Conservation (phyloP, 2,797 vertebrate genomes). For the Anguilla megastoma region DNA sequence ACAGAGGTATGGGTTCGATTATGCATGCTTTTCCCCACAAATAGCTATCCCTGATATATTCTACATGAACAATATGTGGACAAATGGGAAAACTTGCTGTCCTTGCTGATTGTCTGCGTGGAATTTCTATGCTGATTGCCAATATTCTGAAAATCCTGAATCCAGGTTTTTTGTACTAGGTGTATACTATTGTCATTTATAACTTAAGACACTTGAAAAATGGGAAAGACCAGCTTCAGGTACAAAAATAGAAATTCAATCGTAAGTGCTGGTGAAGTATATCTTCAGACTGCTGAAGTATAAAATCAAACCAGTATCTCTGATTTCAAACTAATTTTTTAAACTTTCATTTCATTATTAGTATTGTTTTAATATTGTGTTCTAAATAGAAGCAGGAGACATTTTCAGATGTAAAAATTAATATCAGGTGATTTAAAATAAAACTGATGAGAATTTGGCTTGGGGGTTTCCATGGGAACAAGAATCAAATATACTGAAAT, state of each 20-base stretch:
- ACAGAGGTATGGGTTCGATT: background rate
- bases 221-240: constrained; percentile 13
- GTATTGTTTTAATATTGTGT: background rate
- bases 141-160: background rate
- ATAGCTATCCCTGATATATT: background rate
- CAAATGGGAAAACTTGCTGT: background rate
- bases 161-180: background rate
- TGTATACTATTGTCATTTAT: background rate
- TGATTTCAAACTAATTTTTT: background rate
- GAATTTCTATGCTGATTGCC: background rate
- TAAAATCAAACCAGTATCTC: background rate
- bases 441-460: background rate
- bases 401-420: background rate
- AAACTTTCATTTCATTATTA: background rate
- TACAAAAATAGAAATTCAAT: background rate
- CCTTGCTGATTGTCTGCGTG: background rate
- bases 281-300: background rate
- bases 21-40: background rate
- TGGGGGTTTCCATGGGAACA: background rate
- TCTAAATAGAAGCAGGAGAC: background rate
- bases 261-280: background rate
- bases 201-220: background rate
- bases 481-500: background rate
- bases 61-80: background rate
- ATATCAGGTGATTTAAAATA: background rate